Evolutionary conservation across 30 jellyfish, hydroid and myxozoan genomes (phyloP).

Genomic region (Hydra vulgaris): DNA sequence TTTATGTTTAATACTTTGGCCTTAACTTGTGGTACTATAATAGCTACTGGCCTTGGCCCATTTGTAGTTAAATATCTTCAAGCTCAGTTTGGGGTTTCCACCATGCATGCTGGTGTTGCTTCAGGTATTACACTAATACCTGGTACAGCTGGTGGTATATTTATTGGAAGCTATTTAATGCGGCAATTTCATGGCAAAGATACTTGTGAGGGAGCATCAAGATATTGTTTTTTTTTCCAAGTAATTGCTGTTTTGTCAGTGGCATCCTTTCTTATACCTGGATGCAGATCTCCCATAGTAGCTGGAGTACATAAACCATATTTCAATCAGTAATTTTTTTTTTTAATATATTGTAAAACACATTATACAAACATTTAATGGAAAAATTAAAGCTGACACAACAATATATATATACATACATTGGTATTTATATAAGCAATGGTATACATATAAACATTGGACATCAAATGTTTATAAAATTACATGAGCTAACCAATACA

Average conservation of each 20-base stretch:
- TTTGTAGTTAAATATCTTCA: slow-evolving; percentile 85
- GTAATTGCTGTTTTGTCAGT: slow-evolving; percentile 73
- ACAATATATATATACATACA: too few relatives aligned
- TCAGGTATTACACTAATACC: slow-evolving; percentile 90
- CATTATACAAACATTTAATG: neutral
- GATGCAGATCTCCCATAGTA: slow-evolving; percentile 75
- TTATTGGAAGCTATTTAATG: slow-evolving; percentile 83
- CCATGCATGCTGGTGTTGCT: slow-evolving; percentile 89
- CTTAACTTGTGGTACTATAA: slow-evolving; percentile 58
- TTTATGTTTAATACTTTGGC: slow-evolving; percentile 89
- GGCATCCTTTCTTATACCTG: slow-evolving; percentile 80
- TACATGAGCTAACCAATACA: too few relatives aligned
- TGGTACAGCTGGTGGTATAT: slow-evolving; percentile 96
- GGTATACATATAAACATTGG: too few relatives aligned
- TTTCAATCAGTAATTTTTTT: slow-evolving; percentile 60
- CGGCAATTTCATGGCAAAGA: slow-evolving; percentile 54
- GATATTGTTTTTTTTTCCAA: slow-evolving; percentile 85
- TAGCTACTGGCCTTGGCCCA: slow-evolving; percentile 98
- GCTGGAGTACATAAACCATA: slow-evolving; percentile 84
- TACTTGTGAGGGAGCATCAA: slow-evolving; percentile 82
- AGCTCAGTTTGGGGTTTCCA: slow-evolving; percentile 91
- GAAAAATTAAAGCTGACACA: too few relatives aligned
- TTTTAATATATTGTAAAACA: neutral
- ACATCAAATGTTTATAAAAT: too few relatives aligned
- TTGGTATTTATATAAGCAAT: too few relatives aligned